Conservation (phyloP, 1,140 invertebrate genomes). For the Adelges cooleyi region DNA sequence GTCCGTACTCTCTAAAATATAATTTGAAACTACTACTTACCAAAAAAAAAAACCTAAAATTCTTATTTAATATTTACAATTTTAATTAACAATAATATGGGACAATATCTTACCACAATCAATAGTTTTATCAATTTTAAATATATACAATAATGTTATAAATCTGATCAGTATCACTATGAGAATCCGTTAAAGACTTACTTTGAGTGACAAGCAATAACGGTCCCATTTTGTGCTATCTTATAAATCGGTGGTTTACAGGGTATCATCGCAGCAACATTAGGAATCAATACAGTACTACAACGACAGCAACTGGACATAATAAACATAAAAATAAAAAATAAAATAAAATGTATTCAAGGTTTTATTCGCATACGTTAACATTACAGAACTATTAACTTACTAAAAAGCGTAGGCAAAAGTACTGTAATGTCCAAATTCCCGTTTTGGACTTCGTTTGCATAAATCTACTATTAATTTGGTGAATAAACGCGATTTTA, state of each 20-base stretch:
- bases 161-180: too few species aligned
- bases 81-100: too few species aligned
- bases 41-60: too few species aligned
- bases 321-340: too few species aligned
- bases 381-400: not conserved
- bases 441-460: slow-evolving; percentile 55
- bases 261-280: slow-evolving; percentile 24
- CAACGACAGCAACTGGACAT: slow-evolving; percentile 25
- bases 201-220: slow-evolving; percentile 32
- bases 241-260: slow-evolving; percentile 31
- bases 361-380: too few species aligned
- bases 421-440: slow-evolving; percentile 64
- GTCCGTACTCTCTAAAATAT: too few species aligned
- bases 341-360: too few species aligned
- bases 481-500: slow-evolving; percentile 67
- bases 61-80: too few species aligned
- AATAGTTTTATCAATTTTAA: too few species aligned
- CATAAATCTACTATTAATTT: slow-evolving; percentile 65
- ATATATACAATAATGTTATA: too few species aligned
- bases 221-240: slow-evolving; percentile 31
- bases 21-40: too few species aligned
- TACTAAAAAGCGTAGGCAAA: slow-evolving; percentile 53
- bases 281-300: slow-evolving; percentile 15
- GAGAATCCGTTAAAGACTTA: slow-evolving; percentile 20
- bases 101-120: too few species aligned